phyloP scores from a whole-genome alignment of 2,113 vertebrate species.

The Fulmarus glacialis region DNA sequence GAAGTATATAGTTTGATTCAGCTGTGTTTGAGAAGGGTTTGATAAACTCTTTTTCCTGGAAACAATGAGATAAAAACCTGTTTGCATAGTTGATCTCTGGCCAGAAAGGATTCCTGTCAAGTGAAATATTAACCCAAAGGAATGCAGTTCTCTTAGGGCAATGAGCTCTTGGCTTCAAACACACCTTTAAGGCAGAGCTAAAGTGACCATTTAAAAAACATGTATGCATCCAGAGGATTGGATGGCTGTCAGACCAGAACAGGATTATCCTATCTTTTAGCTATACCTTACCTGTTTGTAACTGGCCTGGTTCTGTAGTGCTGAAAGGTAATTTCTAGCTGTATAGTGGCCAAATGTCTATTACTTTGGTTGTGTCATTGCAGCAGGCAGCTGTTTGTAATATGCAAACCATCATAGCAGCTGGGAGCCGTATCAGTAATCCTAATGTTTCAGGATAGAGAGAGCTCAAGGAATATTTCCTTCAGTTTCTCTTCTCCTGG shows the following conservation, averaged over 20 bases:
- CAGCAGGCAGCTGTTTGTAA: background rate
- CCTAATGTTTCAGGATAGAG: background rate
- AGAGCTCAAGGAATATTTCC: background rate
- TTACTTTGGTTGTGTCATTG: background rate
- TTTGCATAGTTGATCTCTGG: conserved; percentile 13
- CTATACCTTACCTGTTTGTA: background rate
- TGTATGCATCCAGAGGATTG: conserved; percentile 1
- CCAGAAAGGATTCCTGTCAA: conserved; percentile 63
- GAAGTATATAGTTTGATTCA: background rate
- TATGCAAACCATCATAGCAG: background rate
- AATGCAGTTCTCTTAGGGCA: conserved; percentile 47
- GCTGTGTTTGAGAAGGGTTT: conserved; percentile 13
- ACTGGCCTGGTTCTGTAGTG: background rate
- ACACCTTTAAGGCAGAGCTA: conserved; percentile 14
- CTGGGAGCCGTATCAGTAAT: background rate
- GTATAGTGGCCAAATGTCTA: background rate
- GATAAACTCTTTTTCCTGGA: conserved; percentile 13
- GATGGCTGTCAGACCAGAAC: background rate
- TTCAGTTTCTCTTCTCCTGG: background rate
- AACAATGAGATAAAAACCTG: conserved; percentile 54
- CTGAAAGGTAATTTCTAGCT: background rate
- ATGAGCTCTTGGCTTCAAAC: conserved; percentile 21
- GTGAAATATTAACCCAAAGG: conserved; percentile 66
- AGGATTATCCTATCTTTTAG: background rate
- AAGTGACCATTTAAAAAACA: conserved; percentile 47